These are phyloP conservation scores for Drepana falcataria DNA, from an alignment of 2,888 invertebrate genomes.

Conservation along the genomic window DNA sequence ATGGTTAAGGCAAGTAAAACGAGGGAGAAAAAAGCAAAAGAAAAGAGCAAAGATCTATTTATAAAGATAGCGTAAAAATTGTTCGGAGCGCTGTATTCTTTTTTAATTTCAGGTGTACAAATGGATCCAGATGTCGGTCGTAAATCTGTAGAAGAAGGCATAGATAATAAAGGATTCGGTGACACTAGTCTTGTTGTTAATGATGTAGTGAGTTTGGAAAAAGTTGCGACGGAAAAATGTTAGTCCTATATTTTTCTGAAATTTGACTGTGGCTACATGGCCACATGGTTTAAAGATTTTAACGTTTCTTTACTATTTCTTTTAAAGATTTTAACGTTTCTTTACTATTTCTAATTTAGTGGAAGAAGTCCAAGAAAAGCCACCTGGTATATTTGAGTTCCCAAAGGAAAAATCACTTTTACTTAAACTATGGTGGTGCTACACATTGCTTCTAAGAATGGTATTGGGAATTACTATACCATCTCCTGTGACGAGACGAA, in stretches of 20 bases:
- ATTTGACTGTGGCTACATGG: neutral
- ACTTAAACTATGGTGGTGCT: constrained; percentile 81
- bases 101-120: constrained; percentile 18
- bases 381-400: constrained; percentile 55
- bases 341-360: constrained; percentile 12
- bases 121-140: constrained; percentile 42
- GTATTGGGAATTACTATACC: constrained; percentile 84
- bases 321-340: neutral
- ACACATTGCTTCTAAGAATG: constrained; percentile 85
- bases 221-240: constrained; percentile 28
- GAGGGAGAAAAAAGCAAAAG: too few relatives aligned
- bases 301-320: neutral
- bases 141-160: constrained; percentile 46
- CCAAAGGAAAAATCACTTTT: constrained; percentile 49
- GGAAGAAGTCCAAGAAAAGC: constrained; percentile 20
- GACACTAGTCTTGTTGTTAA: constrained; percentile 24
- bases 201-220: constrained; percentile 23
- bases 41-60: too few relatives aligned
- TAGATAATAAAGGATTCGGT: constrained; percentile 48
- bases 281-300: neutral
- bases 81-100: neutral
- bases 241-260: neutral
- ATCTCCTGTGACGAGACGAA: constrained; percentile 79
- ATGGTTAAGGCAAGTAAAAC: too few relatives aligned
- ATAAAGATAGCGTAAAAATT: too few relatives aligned